Conservation (phyloP, 2,797 vertebrate genomes). For the Pipistrellus pygmaeus region DNA sequence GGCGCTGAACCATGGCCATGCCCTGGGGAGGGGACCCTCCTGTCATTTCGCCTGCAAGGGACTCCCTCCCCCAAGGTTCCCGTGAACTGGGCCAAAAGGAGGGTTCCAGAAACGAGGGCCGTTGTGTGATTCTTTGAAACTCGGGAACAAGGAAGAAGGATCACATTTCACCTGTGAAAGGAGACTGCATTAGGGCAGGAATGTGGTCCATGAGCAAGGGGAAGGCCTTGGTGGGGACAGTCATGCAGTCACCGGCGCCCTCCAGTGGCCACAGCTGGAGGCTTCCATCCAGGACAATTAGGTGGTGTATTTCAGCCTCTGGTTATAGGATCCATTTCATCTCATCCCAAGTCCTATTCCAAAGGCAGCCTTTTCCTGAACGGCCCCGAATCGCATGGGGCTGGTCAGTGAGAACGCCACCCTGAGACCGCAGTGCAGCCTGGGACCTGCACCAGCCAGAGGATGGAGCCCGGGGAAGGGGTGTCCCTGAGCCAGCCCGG, state of each 20-base stretch:
- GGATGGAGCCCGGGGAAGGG: too few species aligned
- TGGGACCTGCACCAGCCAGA: too few species aligned
- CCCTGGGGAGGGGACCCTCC: not conserved
- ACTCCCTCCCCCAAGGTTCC: not conserved
- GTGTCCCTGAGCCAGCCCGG: too few species aligned
- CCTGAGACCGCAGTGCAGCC: too few species aligned
- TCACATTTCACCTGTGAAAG: not conserved
- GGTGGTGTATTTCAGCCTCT: not conserved
- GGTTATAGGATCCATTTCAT: too few species aligned
- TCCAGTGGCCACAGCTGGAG: not conserved
- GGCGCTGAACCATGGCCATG: not conserved
- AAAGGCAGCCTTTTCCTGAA: too few species aligned
- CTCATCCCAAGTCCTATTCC: too few species aligned
- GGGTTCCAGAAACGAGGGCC: not conserved
- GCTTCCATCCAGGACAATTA: fast-evolving
- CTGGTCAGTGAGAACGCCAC: too few species aligned
- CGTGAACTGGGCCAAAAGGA: not conserved
- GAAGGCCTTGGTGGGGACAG: not conserved
- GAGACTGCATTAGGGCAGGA: not conserved
- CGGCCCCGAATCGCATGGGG: too few species aligned
- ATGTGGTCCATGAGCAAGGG: not conserved
- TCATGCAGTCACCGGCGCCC: not conserved
- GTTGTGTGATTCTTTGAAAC: not conserved
- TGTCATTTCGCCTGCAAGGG: fast-evolving
- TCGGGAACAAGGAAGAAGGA: not conserved